Base-by-base conservation (phyloP, 2,797 vertebrate species). In the Sebastes dallii region DNA sequence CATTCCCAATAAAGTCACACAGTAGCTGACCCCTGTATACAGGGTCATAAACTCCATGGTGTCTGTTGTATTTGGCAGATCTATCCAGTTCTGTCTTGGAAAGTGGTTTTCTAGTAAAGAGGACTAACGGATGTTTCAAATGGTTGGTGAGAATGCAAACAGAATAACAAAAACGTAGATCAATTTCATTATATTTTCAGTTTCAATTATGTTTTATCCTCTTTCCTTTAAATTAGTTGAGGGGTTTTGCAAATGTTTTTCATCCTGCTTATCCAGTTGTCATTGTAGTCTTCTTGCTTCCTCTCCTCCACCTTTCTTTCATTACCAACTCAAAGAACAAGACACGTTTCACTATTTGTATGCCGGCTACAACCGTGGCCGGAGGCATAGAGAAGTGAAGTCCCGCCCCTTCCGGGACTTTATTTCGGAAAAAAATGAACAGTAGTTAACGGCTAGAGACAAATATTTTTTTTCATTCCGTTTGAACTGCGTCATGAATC, bases 41-140 rank as follows among this genome's bases (percentile, higher is more conserved):
- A 20, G 27, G 14, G 14, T 72, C 55, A 30, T 18, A 27, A 11
- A 1, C 4, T 25, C 7, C 11, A 8, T 7, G 2, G 18, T 16
- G 69, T 18, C 7, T 13, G 54, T 73, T 73, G 62, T 61, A 75
- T 78, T 59, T 36, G 56, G 25, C 78, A 83, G 55, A 74, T 42
- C 39, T 42, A 77, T 76, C 14, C 20, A 72, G 20, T 30, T 56
- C n/a, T 66, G 0, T 34, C 36, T 62, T 50, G 5, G 29, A 59
- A 67, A 67, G 5, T 52, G 42, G 42, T 46, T 46, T 46, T 46
- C 42, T 46, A 46, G 42, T 18, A 46, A 46, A 46, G 2, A 42
- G 5, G 39, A 42, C 39, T 71, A n/a, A 14, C 5, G 10, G 7
- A 24, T 32, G 10, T 64, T 66, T 61, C 24, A 39, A 11, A 25